Conservation (phyloP, 2,797 vertebrate species). For the Lagocephalus sceleratus region DNA sequence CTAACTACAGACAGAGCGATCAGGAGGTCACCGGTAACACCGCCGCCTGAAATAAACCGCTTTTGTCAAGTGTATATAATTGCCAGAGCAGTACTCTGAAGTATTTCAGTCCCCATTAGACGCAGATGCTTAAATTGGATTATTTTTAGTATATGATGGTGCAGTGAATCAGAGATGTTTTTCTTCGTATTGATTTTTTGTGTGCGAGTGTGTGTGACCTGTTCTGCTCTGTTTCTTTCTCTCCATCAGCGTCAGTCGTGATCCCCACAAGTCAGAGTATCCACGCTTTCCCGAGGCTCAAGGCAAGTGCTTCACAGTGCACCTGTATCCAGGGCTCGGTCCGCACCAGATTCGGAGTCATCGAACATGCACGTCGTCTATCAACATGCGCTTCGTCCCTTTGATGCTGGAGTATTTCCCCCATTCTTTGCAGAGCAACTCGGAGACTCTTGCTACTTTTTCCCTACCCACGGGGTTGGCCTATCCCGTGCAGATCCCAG, state of each 20-base stretch:
- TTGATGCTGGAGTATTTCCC: not conserved
- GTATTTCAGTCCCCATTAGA: not conserved
- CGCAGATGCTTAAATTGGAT: not conserved
- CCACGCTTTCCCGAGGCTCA: constrained; percentile 70
- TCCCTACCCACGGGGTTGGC: constrained; percentile 80
- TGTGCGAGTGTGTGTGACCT: not conserved
- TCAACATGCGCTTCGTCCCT: no score
- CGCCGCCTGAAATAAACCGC: not conserved
- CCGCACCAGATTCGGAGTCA: no score
- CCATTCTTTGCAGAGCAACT: constrained; percentile 70
- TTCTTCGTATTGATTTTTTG: not conserved
- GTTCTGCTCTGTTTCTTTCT: constrained; percentile 21
- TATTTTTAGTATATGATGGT: not conserved
- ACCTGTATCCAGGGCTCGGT: not conserved
- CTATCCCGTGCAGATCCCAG: constrained; percentile 90
- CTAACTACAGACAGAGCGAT: constrained; percentile 69
- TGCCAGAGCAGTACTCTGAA: not conserved
- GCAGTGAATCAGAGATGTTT: not conserved
- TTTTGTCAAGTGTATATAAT: not conserved
- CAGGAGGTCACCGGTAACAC: constrained; percentile 79
- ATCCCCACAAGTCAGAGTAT: constrained; percentile 77
- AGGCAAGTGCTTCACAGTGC: constrained; percentile 67
- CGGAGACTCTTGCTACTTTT: constrained; percentile 75
- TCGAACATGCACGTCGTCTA: no score
- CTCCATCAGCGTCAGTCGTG: constrained; percentile 74